Percentiles rank a stretch among this genome's conserved stretches.
These are phyloP conservation scores for Pyrochroa serraticornis DNA, from an alignment of 2,888 invertebrate genomes.

Conservation along the genomic window DNA sequence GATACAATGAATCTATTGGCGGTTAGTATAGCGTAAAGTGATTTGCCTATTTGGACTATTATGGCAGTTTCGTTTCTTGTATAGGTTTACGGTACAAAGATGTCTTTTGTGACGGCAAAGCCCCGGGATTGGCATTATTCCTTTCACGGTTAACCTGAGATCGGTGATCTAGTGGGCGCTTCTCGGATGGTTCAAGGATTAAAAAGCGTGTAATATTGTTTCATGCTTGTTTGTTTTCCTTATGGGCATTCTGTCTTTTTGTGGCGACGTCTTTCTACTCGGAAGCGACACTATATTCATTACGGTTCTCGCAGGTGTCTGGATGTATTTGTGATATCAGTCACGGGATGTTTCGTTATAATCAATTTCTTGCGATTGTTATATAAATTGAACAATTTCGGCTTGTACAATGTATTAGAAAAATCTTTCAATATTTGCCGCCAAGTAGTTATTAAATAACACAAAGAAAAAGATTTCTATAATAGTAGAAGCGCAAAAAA, in stretches of 20 bases:
- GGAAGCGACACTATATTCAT: background rate
- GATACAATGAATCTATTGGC: constrained; percentile 36
- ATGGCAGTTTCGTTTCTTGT: constrained; percentile 37
- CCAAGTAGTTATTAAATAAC: no score
- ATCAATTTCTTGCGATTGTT: no score
- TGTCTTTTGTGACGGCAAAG: constrained; percentile 29
- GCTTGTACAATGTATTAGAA: no score
- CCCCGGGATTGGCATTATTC: constrained; percentile 29
- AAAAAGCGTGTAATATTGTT: constrained; percentile 45
- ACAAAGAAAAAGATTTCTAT: no score
- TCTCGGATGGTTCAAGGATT: constrained; percentile 30
- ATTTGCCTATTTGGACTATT: constrained; percentile 46
- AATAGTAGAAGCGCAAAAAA: no score
- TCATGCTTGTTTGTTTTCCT: constrained; percentile 39
- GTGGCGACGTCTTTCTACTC: background rate
- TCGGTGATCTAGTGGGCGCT: constrained; percentile 25
- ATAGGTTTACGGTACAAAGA: constrained; percentile 31
- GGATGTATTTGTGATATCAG: no score
- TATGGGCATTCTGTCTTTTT: constrained; percentile 15
- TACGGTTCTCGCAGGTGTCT: no score
- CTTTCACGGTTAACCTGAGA: constrained; percentile 39
- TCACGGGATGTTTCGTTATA: no score
- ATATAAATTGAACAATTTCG: no score
- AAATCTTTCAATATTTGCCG: no score
- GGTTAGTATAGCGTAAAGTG: constrained; percentile 45